These are phyloP conservation scores for Euura saliciscinereae DNA, from an alignment of 1,140 invertebrate genomes.

Conservation along the genomic window DNA sequence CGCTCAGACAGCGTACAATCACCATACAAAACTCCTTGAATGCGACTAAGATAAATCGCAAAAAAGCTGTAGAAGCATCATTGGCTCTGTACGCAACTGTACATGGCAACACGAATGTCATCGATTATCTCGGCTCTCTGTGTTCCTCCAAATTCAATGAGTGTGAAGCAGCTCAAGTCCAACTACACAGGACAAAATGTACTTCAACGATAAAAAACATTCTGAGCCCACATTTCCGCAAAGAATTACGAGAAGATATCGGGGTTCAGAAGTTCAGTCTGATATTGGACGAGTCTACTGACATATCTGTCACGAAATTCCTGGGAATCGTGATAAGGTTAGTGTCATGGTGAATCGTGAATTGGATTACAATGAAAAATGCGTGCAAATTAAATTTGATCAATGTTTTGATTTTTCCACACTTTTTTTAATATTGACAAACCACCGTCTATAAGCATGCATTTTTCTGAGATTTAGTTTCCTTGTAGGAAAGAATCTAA, in stretches of 20 bases:
- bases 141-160: not conserved
- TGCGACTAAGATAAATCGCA: not conserved
- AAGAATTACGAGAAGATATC: slow-evolving; percentile 37
- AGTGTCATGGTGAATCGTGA: no score
- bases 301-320: slow-evolving; percentile 40
- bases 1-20: not conserved
- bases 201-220: slow-evolving; percentile 44
- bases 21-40: not conserved
- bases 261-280: slow-evolving; percentile 42
- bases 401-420: no score
- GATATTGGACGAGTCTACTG: slow-evolving; percentile 47
- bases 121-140: not conserved
- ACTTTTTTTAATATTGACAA: no score
- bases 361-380: no score
- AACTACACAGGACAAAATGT: slow-evolving; percentile 41
- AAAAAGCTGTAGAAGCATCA: not conserved
- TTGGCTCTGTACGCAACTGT: not conserved
- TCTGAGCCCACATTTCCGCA: slow-evolving; percentile 38
- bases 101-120: not conserved
- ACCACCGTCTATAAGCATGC: no score
- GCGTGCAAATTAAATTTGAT: no score
- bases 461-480: no score
- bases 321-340: slow-evolving; percentile 23
- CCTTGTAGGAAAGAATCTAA: no score
- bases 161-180: slow-evolving; percentile 5